Percentiles rank a stretch among this genome's conserved stretches.
phyloP scores from a whole-genome alignment of 2,113 vertebrate species.

The Podarcis raffonei region DNA sequence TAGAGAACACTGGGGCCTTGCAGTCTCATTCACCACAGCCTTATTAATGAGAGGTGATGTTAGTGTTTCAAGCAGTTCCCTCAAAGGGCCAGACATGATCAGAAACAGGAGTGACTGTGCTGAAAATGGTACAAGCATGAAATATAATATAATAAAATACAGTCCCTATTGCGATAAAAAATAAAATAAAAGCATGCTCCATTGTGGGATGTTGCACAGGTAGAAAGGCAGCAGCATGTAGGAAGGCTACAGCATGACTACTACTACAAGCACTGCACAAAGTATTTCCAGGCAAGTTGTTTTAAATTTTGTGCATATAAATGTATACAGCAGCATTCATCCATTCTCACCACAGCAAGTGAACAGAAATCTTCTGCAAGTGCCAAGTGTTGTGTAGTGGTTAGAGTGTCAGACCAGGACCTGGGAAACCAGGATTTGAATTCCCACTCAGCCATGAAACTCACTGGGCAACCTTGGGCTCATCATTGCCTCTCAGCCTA shows the following conservation, averaged over 20 bases:
- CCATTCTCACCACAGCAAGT: background rate
- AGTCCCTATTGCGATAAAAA: too few relatives aligned
- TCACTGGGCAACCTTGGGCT: too few relatives aligned
- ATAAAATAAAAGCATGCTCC: background rate
- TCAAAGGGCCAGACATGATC: background rate
- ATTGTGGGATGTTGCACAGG: background rate
- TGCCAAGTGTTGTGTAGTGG: background rate
- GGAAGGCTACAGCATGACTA: background rate
- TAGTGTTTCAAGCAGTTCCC: constrained; percentile 58
- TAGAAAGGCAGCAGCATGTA: constrained; percentile 6
- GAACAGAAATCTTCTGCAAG: background rate
- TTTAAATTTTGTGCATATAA: background rate
- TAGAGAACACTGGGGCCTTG: constrained; percentile 85
- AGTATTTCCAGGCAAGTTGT: background rate
- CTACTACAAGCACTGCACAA: constrained; percentile 54
- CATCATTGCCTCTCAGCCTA: too few relatives aligned
- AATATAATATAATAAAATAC: background rate
- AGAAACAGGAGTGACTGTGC: background rate
- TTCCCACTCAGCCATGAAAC: too few relatives aligned
- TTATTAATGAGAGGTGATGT: constrained; percentile 78
- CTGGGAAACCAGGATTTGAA: too few relatives aligned
- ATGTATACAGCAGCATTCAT: background rate
- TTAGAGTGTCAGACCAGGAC: too few relatives aligned
- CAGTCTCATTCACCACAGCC: constrained; percentile 85
- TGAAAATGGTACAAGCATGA: background rate